Evolutionary conservation across 2,113 vertebrate species (phyloP), one percentile per base, ranked within the genome.

Genomic region (Centropus unirufus): DNA sequence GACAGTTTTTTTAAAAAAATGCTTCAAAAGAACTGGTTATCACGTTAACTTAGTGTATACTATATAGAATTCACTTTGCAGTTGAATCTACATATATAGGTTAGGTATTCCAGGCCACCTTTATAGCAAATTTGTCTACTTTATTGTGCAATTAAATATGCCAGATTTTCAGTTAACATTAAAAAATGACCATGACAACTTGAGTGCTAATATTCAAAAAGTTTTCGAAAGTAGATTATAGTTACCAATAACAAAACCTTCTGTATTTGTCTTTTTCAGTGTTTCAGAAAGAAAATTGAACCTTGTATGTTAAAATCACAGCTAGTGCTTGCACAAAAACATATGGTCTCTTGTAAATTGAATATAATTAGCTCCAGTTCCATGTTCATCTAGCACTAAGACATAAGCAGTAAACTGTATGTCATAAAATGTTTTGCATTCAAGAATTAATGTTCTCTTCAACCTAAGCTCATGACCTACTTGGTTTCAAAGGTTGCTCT

Each of bases 401-500:
- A 73, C 46, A 30, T 83, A 92, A 97, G 67, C 40, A 62, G 58
- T 92, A 79, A 87, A 67, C 47, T 70, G 3, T 67, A 61, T 83
- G 42, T 91, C 58, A 80, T 87, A 82, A 92, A 93, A 70, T 76
- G 52, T 77, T 90, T 86, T 68, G 39, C 24, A 36, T 72, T 96
- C 72, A 93, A 55, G 39, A 77, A 68, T 44, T 72, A 68, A 14
- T 92, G 55, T 92, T 92, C 16, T 49, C 46, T 89, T 96, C 20
- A 94, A n/a, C 89, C 46, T 82, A 73, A 64, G 42, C 34, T 75
- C 3, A 22, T 64, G 27, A 68, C 32, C 20, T 90, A 29, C 20
- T n/a, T 11, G 3, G 10, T 84, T 91, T 89, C 42, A 73, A 57
- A 87, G 52, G 19, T 51, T 85, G 12, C 11, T 88, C n/a, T 59